Evolutionary conservation across 2,113 vertebrate genomes (phyloP).

Genomic region (Morone saxatilis): DNA sequence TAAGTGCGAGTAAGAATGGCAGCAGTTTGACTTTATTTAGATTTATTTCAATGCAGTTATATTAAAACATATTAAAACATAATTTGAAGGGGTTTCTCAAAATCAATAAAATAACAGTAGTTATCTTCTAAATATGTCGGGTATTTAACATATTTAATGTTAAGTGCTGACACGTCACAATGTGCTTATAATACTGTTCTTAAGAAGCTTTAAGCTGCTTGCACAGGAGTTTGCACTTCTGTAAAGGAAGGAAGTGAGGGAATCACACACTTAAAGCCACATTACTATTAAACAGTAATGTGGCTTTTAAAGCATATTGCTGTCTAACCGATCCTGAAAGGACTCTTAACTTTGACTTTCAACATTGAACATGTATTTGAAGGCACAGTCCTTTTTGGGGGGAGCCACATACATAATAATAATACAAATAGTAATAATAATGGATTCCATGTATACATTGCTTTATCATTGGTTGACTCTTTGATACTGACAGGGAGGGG

Average conservation of each 20-base stretch:
- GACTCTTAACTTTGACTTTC: neutral
- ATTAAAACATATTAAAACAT: too few species aligned
- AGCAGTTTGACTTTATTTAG: neutral
- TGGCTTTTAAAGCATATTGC: neutral
- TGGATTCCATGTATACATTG: too few species aligned
- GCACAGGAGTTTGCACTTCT: neutral
- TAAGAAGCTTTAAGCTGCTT: neutral
- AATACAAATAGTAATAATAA: too few species aligned
- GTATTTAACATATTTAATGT: neutral
- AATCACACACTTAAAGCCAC: neutral
- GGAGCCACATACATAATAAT: too few species aligned
- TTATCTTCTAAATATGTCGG: neutral
- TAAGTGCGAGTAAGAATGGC: too few species aligned
- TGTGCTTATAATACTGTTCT: neutral
- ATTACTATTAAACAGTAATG: neutral
- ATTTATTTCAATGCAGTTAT: neutral
- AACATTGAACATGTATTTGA: neutral
- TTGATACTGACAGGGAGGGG: too few species aligned
- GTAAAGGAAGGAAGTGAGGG: constrained; percentile 11
- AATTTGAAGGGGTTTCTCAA: too few species aligned
- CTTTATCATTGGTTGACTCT: too few species aligned
- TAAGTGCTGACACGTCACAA: neutral
- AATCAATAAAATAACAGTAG: neutral
- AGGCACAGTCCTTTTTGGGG: neutral
- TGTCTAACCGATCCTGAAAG: neutral